Base-by-base conservation (phyloP, 2,113 vertebrate species). In the Antennarius striatus region DNA sequence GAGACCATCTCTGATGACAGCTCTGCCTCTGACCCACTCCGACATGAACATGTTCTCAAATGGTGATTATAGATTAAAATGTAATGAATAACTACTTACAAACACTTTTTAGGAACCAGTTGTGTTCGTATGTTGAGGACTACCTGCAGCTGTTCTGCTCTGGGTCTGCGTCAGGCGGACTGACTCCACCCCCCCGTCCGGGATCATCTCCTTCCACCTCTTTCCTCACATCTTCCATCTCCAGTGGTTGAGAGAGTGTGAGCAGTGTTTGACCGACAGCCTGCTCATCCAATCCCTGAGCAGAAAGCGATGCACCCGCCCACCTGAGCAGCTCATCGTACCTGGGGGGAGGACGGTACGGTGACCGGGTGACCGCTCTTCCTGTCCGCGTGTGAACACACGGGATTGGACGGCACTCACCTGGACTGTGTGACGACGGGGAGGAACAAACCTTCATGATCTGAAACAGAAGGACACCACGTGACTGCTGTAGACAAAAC, bases 351-450 rank as follows among this genome's bases (percentile, higher is more conserved):
- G 1, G 17, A 65, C 1, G 22, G 17, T 10, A 3, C 39, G 3
- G 42, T 17, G n/a, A 50, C n/a, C 4, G 45, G 29, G 43, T 56
- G 30, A 60, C 14, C 14, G 28, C 29, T 22, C 22, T 22, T 22
- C 22, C 22, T 22, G 39, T 71, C 61, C 70, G 36, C 3, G 17
- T 29, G 30, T 36, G 8, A 45, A 17, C 14, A 32, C 14, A n/a
- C 50, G 43, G 64, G 12, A 49, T 6, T 51, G 70, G 69, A 68
- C 28, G 68, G 75, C 39, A 93, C 94, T 93, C 88, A 98, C 96
- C 92, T 96, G 80, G 89, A 78, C n/a, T 89, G 89, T 0, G 95
- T 84, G 65, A 98, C 69, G 36, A 97, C 84, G 3, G 96, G 96
- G 56, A 98, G 67, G 73, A 80, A 63, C 42, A 63, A 4, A 49